Conservation (phyloP, 2,888 invertebrate genomes). For the Priocnemis perturbator region DNA sequence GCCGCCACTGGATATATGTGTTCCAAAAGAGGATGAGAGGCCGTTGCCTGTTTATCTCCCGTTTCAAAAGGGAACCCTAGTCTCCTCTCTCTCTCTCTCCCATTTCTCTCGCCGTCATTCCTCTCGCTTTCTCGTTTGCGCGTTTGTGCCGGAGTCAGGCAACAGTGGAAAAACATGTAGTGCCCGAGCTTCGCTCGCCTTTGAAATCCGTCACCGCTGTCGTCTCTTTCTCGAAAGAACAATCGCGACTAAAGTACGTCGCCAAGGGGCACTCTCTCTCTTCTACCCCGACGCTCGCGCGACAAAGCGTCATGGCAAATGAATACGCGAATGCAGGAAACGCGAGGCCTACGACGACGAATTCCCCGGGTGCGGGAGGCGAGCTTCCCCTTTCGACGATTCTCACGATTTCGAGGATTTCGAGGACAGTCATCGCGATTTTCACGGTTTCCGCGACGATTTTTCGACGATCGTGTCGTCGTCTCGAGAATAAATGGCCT, state of each 20-base stretch:
- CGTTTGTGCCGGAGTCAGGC: conserved; percentile 8
- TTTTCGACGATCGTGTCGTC: too few relatives aligned
- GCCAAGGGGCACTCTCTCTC: conserved; percentile 35
- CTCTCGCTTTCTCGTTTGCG: conserved; percentile 1
- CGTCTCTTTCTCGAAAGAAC: conserved; percentile 32
- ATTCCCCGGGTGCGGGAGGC: neutral
- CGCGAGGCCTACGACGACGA: neutral
- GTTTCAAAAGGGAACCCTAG: conserved; percentile 40
- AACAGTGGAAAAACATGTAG: conserved; percentile 40
- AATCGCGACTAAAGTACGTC: conserved; percentile 36
- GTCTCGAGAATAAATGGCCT: too few relatives aligned
- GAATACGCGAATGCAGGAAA: neutral
- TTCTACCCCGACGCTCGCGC: conserved; percentile 16
- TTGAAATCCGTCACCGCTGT: conserved; percentile 43
- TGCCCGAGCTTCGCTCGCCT: conserved; percentile 32
- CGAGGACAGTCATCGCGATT: too few relatives aligned
- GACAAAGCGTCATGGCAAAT: conserved; percentile 4
- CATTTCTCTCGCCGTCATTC: conserved; percentile 3
- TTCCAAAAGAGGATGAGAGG: conserved; percentile 24
- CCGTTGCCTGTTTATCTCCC: conserved; percentile 44
- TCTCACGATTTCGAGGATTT: too few relatives aligned
- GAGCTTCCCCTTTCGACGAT: too few relatives aligned
- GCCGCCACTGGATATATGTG: conserved; percentile 11
- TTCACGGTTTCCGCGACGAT: too few relatives aligned
- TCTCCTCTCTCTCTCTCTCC: neutral